Evolutionary conservation across 2,797 vertebrate species (phyloP).

Genomic region (Enteromius viviparus): DNA sequence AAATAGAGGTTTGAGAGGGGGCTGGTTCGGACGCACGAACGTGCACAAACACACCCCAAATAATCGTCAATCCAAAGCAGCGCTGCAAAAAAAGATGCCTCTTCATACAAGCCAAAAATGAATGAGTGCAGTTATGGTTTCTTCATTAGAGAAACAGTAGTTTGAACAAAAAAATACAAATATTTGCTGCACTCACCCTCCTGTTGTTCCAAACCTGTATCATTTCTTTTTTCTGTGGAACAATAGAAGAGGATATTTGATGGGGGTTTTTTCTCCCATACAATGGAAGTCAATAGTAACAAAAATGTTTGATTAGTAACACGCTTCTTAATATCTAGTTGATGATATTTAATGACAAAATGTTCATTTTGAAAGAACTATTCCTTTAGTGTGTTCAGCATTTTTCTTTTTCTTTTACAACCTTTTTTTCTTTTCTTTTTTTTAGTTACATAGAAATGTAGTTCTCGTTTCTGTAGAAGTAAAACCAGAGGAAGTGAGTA

Average conservation of each 20-base stretch:
- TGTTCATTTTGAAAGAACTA: neutral
- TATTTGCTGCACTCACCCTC: neutral
- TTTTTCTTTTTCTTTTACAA: neutral
- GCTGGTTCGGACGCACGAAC: slow-evolving; percentile 1
- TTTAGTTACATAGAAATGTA: slow-evolving; percentile 35
- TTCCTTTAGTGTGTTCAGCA: neutral
- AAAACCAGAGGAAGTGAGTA: slow-evolving; percentile 57
- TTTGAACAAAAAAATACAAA: neutral
- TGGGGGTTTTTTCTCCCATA: neutral
- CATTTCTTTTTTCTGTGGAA: slow-evolving; percentile 44
- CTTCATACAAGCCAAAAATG: slow-evolving; percentile 35
- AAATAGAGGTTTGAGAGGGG: slow-evolving; percentile 49
- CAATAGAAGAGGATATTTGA: neutral
- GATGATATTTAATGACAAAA: neutral
- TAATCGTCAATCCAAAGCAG: neutral
- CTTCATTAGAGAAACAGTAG: slow-evolving; percentile 32
- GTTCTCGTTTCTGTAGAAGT: slow-evolving; percentile 61
- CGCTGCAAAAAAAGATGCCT: neutral
- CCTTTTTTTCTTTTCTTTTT: neutral
- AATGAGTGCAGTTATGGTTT: slow-evolving; percentile 47
- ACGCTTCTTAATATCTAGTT: neutral
- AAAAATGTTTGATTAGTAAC: neutral
- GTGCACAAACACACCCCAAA: slow-evolving; percentile 9
- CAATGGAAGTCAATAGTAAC: neutral
- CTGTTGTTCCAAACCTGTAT: neutral